Evolutionary conservation across 2,113 vertebrate genomes (phyloP), one percentile per base, ranked within the genome.

Genomic region (Tragelaphus imberbis): DNA sequence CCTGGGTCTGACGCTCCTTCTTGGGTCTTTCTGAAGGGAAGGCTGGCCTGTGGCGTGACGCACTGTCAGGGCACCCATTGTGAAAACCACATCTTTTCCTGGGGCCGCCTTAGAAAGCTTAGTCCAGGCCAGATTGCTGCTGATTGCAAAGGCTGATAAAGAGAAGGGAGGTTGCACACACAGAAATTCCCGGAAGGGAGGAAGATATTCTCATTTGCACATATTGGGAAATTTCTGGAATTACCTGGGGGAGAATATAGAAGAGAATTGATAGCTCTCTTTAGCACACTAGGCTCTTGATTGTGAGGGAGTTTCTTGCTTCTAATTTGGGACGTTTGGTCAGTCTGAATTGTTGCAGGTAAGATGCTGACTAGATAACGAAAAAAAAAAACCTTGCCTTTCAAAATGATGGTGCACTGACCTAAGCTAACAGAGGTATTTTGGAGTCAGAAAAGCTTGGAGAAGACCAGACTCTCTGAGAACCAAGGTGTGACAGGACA

Each of bases 21-120:
- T 47, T 27, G 56, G 47, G 77, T 71, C 28, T 81, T 56, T 84
- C 30, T 9, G 49, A 55, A 49, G 63, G 36, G 63, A 79, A 65
- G 89, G 9, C 79, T 30, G 40, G 44, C 61, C 28, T 0, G 0
- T 55, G 36, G 5, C 13, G 0, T 14, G 61, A 55, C 25, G 19
- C 33, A 12, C 0, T 3, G 82, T 21, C 7, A 4, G 0, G 1
- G 53, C 17, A 0, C 10, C 3, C 23, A 0, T 8, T 3, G 2
- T 53, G 75, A 11, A 65, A 63, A n/a, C 27, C 23, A 9, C 44
- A 2, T 27, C 23, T 82, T 36, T 65, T 63, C 59, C 55, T 68
- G 49, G 3, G 3, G 13, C 19, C 14, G 8, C 47, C 40, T 91
- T 19, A 56, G 90, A 28, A 36, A 88, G 15, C 10, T 13, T 81